phyloP scores from a whole-genome alignment of 1,140 invertebrate species.

The Littorina saxatilis region DNA sequence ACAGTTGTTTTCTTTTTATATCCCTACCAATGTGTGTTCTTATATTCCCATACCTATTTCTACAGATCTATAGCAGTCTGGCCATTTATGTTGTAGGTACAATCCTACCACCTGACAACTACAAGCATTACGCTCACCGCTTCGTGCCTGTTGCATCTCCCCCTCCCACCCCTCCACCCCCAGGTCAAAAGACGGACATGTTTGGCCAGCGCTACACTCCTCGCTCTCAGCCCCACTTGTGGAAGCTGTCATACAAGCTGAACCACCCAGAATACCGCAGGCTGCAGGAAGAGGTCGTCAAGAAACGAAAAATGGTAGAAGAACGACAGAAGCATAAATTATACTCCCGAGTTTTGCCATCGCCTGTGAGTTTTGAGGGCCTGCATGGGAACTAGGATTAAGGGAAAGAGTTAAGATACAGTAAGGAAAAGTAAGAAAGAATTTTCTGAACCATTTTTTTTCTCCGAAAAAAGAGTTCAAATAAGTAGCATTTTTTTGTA shows the following conservation, averaged over 20 bases:
- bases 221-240: slow-evolving; percentile 61
- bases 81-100: slow-evolving; percentile 60
- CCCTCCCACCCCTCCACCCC: slow-evolving; percentile 58
- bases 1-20: too few relatives aligned
- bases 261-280: slow-evolving; percentile 67
- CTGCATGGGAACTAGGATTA: background rate
- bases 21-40: too few relatives aligned
- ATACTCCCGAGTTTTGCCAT: slow-evolving; percentile 43
- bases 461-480: too few relatives aligned
- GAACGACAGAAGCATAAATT: slow-evolving; percentile 46
- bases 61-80: too few relatives aligned
- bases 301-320: slow-evolving; percentile 52
- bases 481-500: too few relatives aligned
- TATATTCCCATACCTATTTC: too few relatives aligned
- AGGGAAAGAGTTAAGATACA: too few relatives aligned
- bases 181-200: slow-evolving; percentile 63
- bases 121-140: slow-evolving; percentile 70
- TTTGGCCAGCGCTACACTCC: slow-evolving; percentile 65
- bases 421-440: too few relatives aligned
- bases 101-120: slow-evolving; percentile 73
- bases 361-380: slow-evolving; percentile 48
- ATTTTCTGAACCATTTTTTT: too few relatives aligned
- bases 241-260: slow-evolving; percentile 70
- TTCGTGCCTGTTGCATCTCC: slow-evolving; percentile 60
- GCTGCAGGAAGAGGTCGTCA: slow-evolving; percentile 62